Evolutionary conservation across 1,140 invertebrate species (phyloP), one percentile per base, ranked within the genome.

Genomic region (Ceratina japonica): DNA sequence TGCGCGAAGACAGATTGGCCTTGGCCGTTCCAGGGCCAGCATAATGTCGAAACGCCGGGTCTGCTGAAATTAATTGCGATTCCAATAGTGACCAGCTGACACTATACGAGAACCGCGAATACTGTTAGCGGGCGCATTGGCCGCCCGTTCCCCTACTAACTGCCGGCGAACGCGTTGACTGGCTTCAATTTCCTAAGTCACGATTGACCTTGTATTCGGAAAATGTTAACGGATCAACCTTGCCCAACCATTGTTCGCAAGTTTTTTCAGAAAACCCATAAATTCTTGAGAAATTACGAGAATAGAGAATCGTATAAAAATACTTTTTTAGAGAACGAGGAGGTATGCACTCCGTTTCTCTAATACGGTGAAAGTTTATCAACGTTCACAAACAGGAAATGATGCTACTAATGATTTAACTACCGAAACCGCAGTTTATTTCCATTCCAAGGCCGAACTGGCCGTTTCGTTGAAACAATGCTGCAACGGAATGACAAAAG

Each of bases 1-100:
- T 80, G 87, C 86, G 82, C 66, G 80, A 71, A 88, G 87, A 51
- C 87, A 88, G 88, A 86, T 87, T 87, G 81, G 65, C 64, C 74
- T 74, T 58, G 71, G 44, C 73, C 44, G 71, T 75, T 75, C 56
- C 56, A n/a, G 58, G 79, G 62, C 71, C 73, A 37, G 22, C 64
- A 22, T 61, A 73, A 37, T 61, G 61, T 22, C 64, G 77, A 58
- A 61, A 49, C 49, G 44, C 15, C 52, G 24, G 54, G 22, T 10
- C 51, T 12, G 27, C 70, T 71, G 62, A 83, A 80, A 84, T 84
- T 73, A 77, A 62, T 72, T 13, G 64, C 64, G 63, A 74, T 73
- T 61, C 64, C 62, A 77, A 66, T 80, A 83, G 54, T 63, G 44
- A 8, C n/a, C 75, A 44, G 51, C 5, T 59, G 61, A 75, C 73